Evolutionary conservation across 1,140 invertebrate species (phyloP).

Genomic region (Bombyx mandarina): DNA sequence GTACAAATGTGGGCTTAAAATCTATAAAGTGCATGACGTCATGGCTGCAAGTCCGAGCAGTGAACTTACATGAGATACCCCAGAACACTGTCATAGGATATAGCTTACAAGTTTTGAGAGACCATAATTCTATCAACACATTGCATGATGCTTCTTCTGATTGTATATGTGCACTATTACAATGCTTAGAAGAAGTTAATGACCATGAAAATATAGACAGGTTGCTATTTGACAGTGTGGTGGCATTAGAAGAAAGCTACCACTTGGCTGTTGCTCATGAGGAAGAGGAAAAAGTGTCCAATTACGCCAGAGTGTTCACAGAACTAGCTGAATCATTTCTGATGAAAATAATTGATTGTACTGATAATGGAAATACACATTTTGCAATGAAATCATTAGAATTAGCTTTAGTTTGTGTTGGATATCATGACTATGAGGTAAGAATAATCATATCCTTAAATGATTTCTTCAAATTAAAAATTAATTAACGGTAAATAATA

Average conservation of each 20-base stretch:
- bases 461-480: too few species aligned
- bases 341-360: constrained; percentile 80
- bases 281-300: constrained; percentile 91
- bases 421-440: constrained; percentile 97
- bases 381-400: constrained; percentile 91
- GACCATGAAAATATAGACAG: constrained; percentile 78
- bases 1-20: constrained; percentile 70
- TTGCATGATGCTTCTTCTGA: constrained; percentile 94
- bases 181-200: constrained; percentile 83
- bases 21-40: constrained; percentile 85
- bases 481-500: too few species aligned
- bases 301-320: constrained; percentile 96
- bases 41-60: constrained; percentile 82
- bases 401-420: constrained; percentile 91
- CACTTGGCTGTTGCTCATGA: constrained; percentile 93
- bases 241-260: constrained; percentile 88
- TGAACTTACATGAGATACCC: constrained; percentile 75
- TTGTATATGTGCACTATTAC: constrained; percentile 89
- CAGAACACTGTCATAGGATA: constrained; percentile 79
- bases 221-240: constrained; percentile 86
- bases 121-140: constrained; percentile 75
- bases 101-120: constrained; percentile 79
- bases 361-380: constrained; percentile 73
- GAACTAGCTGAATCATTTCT: constrained; percentile 94
- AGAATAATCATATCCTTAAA: constrained; percentile 6